These are phyloP conservation scores for Prionailurus bengalensis DNA, from an alignment of 2,113 vertebrate genomes.

Conservation along the genomic window DNA sequence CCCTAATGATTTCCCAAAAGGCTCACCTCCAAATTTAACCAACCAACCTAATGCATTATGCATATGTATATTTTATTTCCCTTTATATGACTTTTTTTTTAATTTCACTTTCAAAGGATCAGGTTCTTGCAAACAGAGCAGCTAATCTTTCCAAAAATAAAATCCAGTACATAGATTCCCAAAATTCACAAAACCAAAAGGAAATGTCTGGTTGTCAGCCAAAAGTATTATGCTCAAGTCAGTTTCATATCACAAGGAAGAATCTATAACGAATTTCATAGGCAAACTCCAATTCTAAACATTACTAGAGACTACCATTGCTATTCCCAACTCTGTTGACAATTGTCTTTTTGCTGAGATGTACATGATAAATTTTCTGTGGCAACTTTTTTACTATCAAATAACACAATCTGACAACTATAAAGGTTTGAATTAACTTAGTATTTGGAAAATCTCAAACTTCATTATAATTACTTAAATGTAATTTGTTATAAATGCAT, in stretches of 20 bases:
- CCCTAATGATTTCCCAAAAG: not conserved
- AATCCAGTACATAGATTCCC: conserved; percentile 77
- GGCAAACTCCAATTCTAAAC: conserved; percentile 78
- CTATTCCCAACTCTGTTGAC: not conserved
- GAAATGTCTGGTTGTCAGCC: conserved; percentile 73
- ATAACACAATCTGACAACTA: conserved; percentile 59
- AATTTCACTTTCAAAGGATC: conserved; percentile 68
- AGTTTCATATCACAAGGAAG: conserved; percentile 66
- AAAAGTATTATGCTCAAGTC: conserved; percentile 74
- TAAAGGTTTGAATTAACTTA: conserved; percentile 63
- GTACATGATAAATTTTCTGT: conserved; percentile 49
- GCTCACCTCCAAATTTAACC: not conserved
- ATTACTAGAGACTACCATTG: not conserved
- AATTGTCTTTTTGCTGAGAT: conserved; percentile 76
- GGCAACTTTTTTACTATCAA: conserved; percentile 65
- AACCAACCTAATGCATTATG: conserved; percentile 7
- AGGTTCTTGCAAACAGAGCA: conserved; percentile 81
- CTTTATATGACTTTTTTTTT: conserved; percentile 73
- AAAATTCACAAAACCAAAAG: conserved; percentile 78
- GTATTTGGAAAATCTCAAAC: conserved; percentile 61
- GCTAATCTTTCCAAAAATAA: conserved; percentile 82
- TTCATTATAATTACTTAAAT: not conserved
- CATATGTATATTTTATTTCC: conserved; percentile 82
- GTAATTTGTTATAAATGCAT: conserved; percentile 57
- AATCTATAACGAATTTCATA: conserved; percentile 70